Evolutionary conservation across 2,113 vertebrate genomes (phyloP).

Genomic region (Peromyscus maniculatus): DNA sequence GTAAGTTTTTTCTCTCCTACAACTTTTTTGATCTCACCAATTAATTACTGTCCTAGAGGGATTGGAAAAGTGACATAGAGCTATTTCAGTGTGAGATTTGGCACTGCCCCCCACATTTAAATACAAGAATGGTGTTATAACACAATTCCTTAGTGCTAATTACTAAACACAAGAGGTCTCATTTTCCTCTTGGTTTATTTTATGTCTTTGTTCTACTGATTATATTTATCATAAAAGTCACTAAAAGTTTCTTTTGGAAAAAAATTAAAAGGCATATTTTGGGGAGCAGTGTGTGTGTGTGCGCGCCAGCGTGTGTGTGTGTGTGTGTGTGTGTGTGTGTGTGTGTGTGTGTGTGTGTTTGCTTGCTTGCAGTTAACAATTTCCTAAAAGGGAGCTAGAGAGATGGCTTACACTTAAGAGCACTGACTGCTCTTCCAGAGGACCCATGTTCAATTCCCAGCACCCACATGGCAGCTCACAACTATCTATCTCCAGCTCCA

Average conservation of each 20-base stretch:
- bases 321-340: no score
- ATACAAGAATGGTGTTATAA: constrained; percentile 42
- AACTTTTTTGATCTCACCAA: constrained; percentile 71
- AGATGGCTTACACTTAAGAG: background rate
- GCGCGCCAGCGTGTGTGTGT: background rate
- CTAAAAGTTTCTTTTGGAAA: background rate
- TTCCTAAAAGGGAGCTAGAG: background rate
- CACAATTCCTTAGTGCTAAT: constrained; percentile 67
- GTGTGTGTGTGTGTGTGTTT: no score
- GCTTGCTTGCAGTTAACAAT: background rate
- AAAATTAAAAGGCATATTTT: constrained; percentile 23
- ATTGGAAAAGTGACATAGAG: constrained; percentile 56
- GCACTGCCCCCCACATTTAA: constrained; percentile 25
- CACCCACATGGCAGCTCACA: background rate
- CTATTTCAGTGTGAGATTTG: constrained; percentile 55
- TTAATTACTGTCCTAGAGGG: constrained; percentile 66
- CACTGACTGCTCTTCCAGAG: background rate
- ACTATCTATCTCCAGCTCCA: background rate
- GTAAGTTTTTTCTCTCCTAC: constrained; percentile 61
- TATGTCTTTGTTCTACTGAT: constrained; percentile 38
- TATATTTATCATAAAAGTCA: constrained; percentile 44
- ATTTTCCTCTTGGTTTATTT: constrained; percentile 68
- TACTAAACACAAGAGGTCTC: background rate
- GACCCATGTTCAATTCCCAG: background rate
- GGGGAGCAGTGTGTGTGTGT: background rate